Evolutionary conservation across 1,140 invertebrate species (phyloP), one percentile per base, ranked within the genome.

Genomic region (Mycetomoellerius zeteki): DNA sequence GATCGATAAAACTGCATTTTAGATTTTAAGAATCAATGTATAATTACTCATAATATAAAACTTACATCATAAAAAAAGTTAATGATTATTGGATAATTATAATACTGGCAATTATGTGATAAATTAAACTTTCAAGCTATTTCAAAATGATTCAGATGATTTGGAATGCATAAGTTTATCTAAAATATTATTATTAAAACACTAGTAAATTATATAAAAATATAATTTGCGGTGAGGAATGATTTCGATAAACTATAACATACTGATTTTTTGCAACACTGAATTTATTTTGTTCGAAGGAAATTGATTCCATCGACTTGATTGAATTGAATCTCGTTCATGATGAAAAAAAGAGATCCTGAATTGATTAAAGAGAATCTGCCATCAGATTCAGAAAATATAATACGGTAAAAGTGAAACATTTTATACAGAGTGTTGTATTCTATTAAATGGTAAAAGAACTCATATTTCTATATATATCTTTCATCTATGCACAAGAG

Each of bases 391-490:
- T 60, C 33, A 60, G 27, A 54, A 73, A 56, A 75, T 58, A 5
- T 19, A 75, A 75, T 19, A 21, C 14, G 3, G 33, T 75, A 60
- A 75, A 75, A 75, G 52, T 73, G 72, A 75, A 12, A 24, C 3
- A 24, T 21, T 30, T 12, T 7, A 24, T 6, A 2, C 3, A 12
- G 30, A 37, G 14, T 58, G n/a, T 33, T 56, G 65, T 24, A 24
- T 43, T 43, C 24, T 21, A 21, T 19, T 24, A 73, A 73, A 56
- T 33, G 27, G n/a, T 16, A 58, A 43, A 75, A 43, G n/a, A 56
- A 12, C 33, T 16, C 16, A 1, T 37, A 21, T 37, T 37, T 37
- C 21, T 1, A 58, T 16, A 8, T 56, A 56, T n/a, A 69, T 69
- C 65, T 50, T 69, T 47, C 37, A 24, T 37, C 19, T 56, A n/a